Evolutionary conservation across 2,113 vertebrate species (phyloP), one percentile per base, ranked within the genome.

Genomic region (Alexandromys fortis): DNA sequence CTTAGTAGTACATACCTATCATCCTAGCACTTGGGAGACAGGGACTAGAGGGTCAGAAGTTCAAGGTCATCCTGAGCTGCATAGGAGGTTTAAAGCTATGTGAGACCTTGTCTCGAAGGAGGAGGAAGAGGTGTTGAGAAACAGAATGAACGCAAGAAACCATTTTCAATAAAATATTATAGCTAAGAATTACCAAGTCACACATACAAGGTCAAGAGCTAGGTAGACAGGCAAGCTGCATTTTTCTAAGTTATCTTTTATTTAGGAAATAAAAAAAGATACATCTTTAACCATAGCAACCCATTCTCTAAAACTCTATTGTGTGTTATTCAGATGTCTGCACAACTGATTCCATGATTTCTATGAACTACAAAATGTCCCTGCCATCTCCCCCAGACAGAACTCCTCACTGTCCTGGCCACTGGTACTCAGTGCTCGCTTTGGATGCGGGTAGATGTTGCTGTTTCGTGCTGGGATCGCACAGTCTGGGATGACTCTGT

Each of bases 321-420:
- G 38, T 35, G 19, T 12, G 30, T 58, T 63, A 58, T 76, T 72
- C 38, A 22, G 33, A 35, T 63, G 30, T 67, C 67, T 42, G 0
- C 24, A 76, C 45, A n/a, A 8, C 67, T 12, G 28, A 87, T 42
- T 42, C 76, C 42, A 6, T 82, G n/a, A 38, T 52, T 58, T 86
- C 0, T 4, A 6, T 35, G 61, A 22, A 0, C 19, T 7, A 10
- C 1, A n/a, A 26, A 7, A 21, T 30, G 58, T n/a, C 4, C 3
- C 55, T 11, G 1, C 68, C 7, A 0, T 14, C 93, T 83, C 49
- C 63, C 26, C 3, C 2, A 7, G 45, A 19, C 19, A 3, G 28
- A 75, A 28, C 55, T 38, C 33, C 58, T 49, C 21, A 30, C 3
- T 45, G 77, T 83, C 28, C 76, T 47, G 83, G 10, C 5, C 35